Percentiles rank a stretch among this genome's conserved stretches.
Evolutionary conservation across 2,113 vertebrate genomes (phyloP).

Genomic region (Emydocephalus ijimae): DNA sequence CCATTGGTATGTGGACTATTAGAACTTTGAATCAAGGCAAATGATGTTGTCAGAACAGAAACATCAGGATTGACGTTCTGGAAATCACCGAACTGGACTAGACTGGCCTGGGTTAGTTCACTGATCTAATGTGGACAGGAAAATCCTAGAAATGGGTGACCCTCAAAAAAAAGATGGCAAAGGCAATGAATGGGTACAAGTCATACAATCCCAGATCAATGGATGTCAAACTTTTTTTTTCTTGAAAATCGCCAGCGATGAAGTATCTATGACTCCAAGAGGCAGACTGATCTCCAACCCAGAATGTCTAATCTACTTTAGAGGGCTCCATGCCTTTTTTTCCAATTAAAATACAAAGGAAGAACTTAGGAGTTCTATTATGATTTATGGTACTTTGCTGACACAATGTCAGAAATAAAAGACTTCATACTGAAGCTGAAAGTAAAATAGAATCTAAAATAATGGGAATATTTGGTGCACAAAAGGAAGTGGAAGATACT

Average conservation of each 20-base stretch:
- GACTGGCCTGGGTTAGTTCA: background rate
- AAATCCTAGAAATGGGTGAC: background rate
- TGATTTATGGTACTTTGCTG: background rate
- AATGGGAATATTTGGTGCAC: background rate
- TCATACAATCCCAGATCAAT: background rate
- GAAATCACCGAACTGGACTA: background rate
- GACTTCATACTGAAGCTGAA: background rate
- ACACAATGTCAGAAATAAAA: background rate
- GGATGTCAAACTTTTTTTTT: background rate
- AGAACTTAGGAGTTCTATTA: background rate
- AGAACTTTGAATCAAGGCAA: background rate
- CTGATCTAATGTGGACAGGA: background rate
- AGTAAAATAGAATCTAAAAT: background rate
- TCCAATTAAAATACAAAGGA: background rate
- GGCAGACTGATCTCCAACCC: background rate
- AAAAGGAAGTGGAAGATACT: background rate
- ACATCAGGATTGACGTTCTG: background rate
- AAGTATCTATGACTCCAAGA: background rate
- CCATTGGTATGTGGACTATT: background rate
- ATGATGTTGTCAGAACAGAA: background rate
- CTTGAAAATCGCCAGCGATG: background rate
- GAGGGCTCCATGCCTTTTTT: background rate
- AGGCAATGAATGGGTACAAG: background rate
- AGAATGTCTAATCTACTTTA: background rate
- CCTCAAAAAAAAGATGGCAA: background rate